Conservation (phyloP, 1,140 invertebrate species). For the Sitophilus oryzae region DNA sequence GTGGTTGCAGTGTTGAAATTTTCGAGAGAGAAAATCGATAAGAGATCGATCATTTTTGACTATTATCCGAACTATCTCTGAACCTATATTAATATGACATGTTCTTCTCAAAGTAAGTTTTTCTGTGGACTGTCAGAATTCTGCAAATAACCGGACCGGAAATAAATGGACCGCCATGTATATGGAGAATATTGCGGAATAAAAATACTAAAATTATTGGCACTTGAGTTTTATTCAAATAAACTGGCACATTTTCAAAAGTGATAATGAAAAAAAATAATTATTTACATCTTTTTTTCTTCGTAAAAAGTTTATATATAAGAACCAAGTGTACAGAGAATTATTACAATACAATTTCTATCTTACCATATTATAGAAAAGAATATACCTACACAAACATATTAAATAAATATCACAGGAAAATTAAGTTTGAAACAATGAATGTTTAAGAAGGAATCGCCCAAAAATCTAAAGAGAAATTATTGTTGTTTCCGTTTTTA, state of each 20-base stretch:
- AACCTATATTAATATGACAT: no score
- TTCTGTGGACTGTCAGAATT: no score
- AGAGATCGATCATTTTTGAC: no score
- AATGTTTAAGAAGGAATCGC: no score
- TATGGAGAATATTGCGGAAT: no score
- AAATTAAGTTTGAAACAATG: no score
- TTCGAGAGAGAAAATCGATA: not conserved
- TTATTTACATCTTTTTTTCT: not conserved
- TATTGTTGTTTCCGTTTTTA: not conserved
- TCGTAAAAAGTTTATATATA: not conserved
- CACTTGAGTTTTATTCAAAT: conserved; percentile 4
- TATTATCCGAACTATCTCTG: no score
- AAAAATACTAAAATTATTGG: no score
- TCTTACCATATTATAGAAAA: conserved; percentile 7
- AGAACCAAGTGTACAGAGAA: not conserved
- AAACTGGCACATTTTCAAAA: conserved; percentile 3
- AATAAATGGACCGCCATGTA: no score
- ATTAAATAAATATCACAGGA: not conserved
- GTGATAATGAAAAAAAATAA: not conserved
- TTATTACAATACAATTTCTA: not conserved
- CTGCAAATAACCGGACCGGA: no score
- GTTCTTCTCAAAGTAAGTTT: no score
- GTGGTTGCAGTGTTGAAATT: not conserved
- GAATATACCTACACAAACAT: not conserved
- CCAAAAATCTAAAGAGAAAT: no score